Percentiles rank a stretch among this genome's conserved stretches.
These are phyloP conservation scores for Aplocera efformata DNA, from an alignment of 2,888 invertebrate genomes.

Conservation along the genomic window DNA sequence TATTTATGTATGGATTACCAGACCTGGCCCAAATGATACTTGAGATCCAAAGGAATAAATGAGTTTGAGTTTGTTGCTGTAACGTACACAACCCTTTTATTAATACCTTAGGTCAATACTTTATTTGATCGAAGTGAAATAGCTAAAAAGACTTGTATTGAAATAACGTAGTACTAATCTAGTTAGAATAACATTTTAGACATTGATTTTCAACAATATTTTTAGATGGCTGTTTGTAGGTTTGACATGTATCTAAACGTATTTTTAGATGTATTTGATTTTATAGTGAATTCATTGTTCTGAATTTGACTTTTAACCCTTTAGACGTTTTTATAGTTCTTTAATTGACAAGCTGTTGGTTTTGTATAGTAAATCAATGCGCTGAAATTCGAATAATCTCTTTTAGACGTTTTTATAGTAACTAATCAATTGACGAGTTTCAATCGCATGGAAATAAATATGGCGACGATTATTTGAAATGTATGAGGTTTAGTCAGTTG, in stretches of 20 bases:
- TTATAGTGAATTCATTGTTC: constrained; percentile 33
- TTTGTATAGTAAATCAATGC: background rate
- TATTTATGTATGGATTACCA: no score
- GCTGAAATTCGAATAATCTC: background rate
- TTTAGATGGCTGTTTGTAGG: constrained; percentile 68
- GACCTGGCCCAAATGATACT: no score
- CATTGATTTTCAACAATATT: constrained; percentile 51
- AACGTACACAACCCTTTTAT: no score
- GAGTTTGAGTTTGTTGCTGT: no score
- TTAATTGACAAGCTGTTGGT: background rate
- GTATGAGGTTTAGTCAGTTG: no score
- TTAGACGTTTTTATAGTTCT: constrained; percentile 16
- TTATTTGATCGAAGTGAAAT: constrained; percentile 6
- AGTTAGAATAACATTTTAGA: constrained; percentile 36
- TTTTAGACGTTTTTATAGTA: background rate
- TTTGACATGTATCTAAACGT: constrained; percentile 39
- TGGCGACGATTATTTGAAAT: no score
- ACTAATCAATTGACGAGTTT: constrained; percentile 4
- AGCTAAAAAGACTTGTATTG: constrained; percentile 8
- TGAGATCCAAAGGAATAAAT: no score
- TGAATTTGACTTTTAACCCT: constrained; percentile 15
- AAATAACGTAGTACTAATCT: constrained; percentile 15
- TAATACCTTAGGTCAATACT: background rate
- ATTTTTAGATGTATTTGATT: constrained; percentile 51
- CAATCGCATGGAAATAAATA: background rate